Percentiles rank a stretch among this genome's conserved stretches.
phyloP scores from a whole-genome alignment of 2,888 invertebrate species.

The Drosophila flavopinicola region DNA sequence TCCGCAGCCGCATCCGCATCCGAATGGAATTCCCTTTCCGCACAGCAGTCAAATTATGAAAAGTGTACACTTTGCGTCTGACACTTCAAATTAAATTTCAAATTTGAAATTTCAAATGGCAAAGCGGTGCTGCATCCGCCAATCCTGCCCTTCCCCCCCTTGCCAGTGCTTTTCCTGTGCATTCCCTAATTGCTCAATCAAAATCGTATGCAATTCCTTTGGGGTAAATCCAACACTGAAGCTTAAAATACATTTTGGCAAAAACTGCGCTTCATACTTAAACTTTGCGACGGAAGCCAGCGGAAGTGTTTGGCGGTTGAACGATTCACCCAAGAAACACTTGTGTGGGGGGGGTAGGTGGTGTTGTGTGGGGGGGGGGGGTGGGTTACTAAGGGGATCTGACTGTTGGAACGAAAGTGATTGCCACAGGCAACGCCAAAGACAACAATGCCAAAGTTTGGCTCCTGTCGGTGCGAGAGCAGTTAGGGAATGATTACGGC shows the following conservation, averaged over 20 bases:
- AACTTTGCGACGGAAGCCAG: constrained; percentile 52
- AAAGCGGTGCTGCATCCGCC: neutral
- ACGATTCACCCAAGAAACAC: constrained; percentile 21
- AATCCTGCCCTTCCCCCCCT: neutral
- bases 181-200: constrained; percentile 76
- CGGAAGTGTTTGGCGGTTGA: constrained; percentile 76
- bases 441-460: constrained; percentile 78
- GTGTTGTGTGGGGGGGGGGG: neutral
- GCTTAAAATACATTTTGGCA: constrained; percentile 42
- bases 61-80: constrained; percentile 72
- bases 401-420: constrained; percentile 66
- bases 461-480: constrained; percentile 14
- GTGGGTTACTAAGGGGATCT: neutral
- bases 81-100: constrained; percentile 70
- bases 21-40: constrained; percentile 48
- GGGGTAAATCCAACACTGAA: constrained; percentile 60
- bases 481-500: too few species aligned
- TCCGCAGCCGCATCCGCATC: constrained; percentile 10
- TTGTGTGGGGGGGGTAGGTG: neutral
- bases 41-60: constrained; percentile 71
- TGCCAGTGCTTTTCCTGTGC: constrained; percentile 29
- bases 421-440: constrained; percentile 72
- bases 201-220: constrained; percentile 75
- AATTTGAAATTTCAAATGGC: constrained; percentile 50
- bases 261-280: constrained; percentile 59